Evolutionary conservation across 1,140 invertebrate genomes (phyloP).

Genomic region (Drosophila kurseongensis): DNA sequence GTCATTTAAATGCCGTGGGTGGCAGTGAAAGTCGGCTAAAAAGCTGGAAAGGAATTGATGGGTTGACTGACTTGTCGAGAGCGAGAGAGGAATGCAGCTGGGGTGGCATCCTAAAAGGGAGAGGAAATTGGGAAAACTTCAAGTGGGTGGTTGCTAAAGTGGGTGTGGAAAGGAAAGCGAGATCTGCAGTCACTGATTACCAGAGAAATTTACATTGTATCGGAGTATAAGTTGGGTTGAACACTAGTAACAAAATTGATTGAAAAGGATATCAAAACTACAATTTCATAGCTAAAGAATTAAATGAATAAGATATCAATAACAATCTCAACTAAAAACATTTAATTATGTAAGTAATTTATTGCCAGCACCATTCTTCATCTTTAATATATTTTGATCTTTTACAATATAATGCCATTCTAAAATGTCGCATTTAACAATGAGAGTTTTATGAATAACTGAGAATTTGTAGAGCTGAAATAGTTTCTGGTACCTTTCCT

Average conservation of each 20-base stretch:
- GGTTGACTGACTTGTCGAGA: conserved; percentile 48
- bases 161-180: conserved; percentile 38
- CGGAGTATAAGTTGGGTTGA: conserved; percentile 2
- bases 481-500: background rate
- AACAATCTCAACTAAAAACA: no score
- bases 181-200: conserved; percentile 15
- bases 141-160: conserved; percentile 3
- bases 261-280: background rate
- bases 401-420: no score
- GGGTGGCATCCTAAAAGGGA: conserved; percentile 14
- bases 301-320: no score
- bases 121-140: conserved; percentile 11
- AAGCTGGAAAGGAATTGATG: conserved; percentile 33
- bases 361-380: no score
- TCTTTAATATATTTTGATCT: no score
- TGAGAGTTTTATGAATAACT: background rate
- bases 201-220: conserved; percentile 4
- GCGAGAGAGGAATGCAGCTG: conserved; percentile 2
- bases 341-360: no score
- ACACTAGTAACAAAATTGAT: background rate
- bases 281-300: no score
- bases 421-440: no score
- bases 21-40: conserved; percentile 75
- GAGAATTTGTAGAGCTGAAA: background rate
- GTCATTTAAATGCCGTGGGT: conserved; percentile 77